Percentiles rank a stretch among this genome's conserved stretches.
Conservation (phyloP, 2,113 vertebrate species). For the Naja naja region DNA sequence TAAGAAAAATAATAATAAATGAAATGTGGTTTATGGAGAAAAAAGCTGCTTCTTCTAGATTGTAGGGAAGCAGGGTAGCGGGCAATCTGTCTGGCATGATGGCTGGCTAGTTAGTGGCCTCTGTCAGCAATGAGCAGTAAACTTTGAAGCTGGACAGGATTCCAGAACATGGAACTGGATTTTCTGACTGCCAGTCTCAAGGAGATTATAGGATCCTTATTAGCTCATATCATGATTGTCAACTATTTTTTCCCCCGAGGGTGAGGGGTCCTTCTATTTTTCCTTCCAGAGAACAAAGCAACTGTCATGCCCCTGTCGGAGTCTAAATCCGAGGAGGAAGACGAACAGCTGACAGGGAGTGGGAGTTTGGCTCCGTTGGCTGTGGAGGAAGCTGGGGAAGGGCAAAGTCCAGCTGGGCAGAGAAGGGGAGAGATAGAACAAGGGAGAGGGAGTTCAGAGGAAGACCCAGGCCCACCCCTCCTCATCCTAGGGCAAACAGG, state of each 20-base stretch:
- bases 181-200: not conserved
- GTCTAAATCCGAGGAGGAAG: too few species aligned
- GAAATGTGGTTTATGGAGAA: not conserved
- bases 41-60: not conserved
- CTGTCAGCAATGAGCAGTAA: not conserved
- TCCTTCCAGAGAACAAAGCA: not conserved
- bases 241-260: not conserved
- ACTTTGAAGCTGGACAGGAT: not conserved
- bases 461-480: too few species aligned
- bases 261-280: not conserved
- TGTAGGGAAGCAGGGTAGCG: not conserved
- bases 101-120: not conserved
- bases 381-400: too few species aligned
- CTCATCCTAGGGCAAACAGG: too few species aligned
- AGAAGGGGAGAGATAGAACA: too few species aligned
- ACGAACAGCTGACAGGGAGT: too few species aligned
- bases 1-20: not conserved
- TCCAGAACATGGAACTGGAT: not conserved
- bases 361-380: too few species aligned
- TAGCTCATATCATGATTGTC: not conserved
- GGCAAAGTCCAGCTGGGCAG: too few species aligned
- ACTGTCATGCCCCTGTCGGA: not conserved
- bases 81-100: not conserved
- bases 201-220: not conserved
- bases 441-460: too few species aligned